Evolutionary conservation across 2,113 vertebrate genomes (phyloP), one percentile per base, ranked within the genome.

Genomic region (Chaenocephalus aceratus): DNA sequence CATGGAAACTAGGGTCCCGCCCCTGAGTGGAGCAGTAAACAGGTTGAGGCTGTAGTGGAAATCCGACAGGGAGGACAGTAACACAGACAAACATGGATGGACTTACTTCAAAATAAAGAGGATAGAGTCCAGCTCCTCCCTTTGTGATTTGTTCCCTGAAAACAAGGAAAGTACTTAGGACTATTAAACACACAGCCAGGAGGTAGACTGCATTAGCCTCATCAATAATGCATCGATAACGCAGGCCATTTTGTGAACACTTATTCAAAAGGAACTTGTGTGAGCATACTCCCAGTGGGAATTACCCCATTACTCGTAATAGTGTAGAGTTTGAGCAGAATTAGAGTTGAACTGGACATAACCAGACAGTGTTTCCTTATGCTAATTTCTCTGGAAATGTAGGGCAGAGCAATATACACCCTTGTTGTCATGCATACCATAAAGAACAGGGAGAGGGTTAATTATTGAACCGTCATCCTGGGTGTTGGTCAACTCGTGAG

Each of bases 111-210:
- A 99, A 96, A 99, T 95, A 96, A 98, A 98, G 90, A 99, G 97
- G 90, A 99, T 96, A 74, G 98, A 99, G 97, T 99, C 98, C 97
- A 99, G 97, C 96, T 99, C 98, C 96, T 99, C 98, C 95, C 98
- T 96, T 93, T 99, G 98, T 80, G 98, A 98, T 91, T 98, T 99
- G 96, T 97, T 99, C 94, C 98, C 98, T 99, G 92, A 62, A 96
- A 54, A 87, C 46, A 91, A 80, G 52, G 15, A 44, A 70, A 18
- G 67, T 9, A 82, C 53, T 80, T 75, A 18, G 16, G 34, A 51
- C 82, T 81, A 26, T 78, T 69, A 85, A 75, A 80, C 23, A 66
- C 53, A 82, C 48, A 82, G 49, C 82, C 57, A 13, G 21, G 45
- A 83, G 79, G 57, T 72, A 61, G 36, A 9, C 34, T 30, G 53